Conservation (phyloP, 2,888 invertebrate genomes). For the Stomorhina lunata region DNA sequence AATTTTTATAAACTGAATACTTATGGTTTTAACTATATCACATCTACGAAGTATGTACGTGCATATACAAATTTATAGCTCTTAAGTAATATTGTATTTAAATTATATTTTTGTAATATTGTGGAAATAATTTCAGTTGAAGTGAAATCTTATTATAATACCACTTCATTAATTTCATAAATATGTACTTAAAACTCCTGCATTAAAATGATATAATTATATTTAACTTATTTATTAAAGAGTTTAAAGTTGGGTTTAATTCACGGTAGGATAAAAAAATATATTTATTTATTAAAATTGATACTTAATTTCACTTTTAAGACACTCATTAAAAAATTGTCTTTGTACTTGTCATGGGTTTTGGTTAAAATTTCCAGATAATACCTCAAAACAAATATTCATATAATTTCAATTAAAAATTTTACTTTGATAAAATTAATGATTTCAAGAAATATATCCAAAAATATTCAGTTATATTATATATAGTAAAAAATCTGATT, state of each 20-base stretch:
- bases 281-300: too few relatives aligned
- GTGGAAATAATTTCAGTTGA: constrained; percentile 17
- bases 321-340: too few relatives aligned
- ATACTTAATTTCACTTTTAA: too few relatives aligned
- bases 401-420: too few relatives aligned
- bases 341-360: too few relatives aligned
- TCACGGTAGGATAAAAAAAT: neutral
- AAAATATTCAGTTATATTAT: too few relatives aligned
- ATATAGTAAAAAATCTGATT: too few relatives aligned
- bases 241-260: neutral
- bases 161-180: constrained; percentile 23
- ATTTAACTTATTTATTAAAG: neutral
- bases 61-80: constrained; percentile 36
- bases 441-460: too few relatives aligned
- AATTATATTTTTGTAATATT: constrained; percentile 8
- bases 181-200: neutral
- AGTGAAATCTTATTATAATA: constrained; percentile 38
- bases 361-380: too few relatives aligned
- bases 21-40: constrained; percentile 54
- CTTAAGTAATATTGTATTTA: constrained; percentile 11
- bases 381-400: too few relatives aligned
- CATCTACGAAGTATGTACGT: too few relatives aligned
- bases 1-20: constrained; percentile 24
- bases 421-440: too few relatives aligned
- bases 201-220: neutral